phyloP scores from a whole-genome alignment of 2,888 invertebrate genomes.

The Zele albiditarsus region DNA sequence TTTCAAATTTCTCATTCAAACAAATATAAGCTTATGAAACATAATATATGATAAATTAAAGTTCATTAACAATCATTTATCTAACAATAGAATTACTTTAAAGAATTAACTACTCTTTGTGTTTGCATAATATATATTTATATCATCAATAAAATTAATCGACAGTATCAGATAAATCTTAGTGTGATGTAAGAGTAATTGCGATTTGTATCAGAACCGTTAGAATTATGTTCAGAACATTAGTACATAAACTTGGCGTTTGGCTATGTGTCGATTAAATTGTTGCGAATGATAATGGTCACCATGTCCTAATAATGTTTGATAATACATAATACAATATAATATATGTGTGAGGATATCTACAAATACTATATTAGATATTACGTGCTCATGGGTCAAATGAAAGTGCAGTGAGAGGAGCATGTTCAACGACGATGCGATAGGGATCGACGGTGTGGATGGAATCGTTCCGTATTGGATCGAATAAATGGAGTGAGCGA shows the following conservation, averaged over 20 bases:
- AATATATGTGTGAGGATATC: neutral
- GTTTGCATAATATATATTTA: neutral
- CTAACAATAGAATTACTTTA: too few species aligned
- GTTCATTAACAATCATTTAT: too few species aligned
- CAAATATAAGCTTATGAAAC: too few species aligned
- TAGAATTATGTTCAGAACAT: constrained; percentile 26
- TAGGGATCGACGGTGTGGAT: constrained; percentile 44
- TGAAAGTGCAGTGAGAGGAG: constrained; percentile 37
- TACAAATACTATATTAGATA: constrained; percentile 20
- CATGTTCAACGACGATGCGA: constrained; percentile 39
- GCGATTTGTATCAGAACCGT: constrained; percentile 27
- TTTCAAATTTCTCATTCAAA: too few species aligned
- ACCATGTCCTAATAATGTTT: constrained; percentile 34
- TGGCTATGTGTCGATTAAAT: constrained; percentile 35
- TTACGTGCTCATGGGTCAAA: constrained; percentile 31
- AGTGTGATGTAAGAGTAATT: constrained; percentile 1
- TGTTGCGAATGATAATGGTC: constrained; percentile 35
- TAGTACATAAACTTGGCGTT: constrained; percentile 33
- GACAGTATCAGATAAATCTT: neutral
- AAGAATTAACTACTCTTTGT: neutral
- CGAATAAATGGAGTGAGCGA: neutral
- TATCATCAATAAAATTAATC: neutral
- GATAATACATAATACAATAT: neutral
- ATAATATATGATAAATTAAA: too few species aligned
- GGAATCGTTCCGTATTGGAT: constrained; percentile 30